Evolutionary conservation across 1,140 invertebrate species (phyloP), one percentile per base, ranked within the genome.

Genomic region (Drosophila lini): DNA sequence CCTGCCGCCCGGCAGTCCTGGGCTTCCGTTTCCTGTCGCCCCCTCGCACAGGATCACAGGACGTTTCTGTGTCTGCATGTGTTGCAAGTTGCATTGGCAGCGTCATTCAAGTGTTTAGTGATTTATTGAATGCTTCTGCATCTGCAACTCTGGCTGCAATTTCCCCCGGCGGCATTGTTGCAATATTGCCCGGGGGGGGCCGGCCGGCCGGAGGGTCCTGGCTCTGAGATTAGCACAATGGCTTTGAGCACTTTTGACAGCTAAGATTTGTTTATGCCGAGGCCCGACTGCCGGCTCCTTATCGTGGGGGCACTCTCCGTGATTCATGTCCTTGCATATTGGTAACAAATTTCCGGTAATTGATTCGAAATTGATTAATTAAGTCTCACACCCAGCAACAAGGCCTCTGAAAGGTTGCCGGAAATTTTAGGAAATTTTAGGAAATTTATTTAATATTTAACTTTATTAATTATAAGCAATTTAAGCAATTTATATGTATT

Each of bases 91-190:
- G 80, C 84, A 89, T 89, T 89, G 84, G 84, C 84, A 89, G 84
- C 80, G 84, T 89, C 84, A 89, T 89, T 89, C 84, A 89, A 89
- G 81, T 89, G 89, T 89, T 91, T 85, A 91, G 88, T 91, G 89
- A 91, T 91, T 91, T 91, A 91, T 91, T 91, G 89, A 91, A 91
- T 91, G 81, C 75, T 28, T 7, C 53, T 63, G 50, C 67, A 53
- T 36, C 22, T 52, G 31, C 28, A 50, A 36, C 45, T 40, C 60
- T 60, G 61, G n/a, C 55, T 58, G 50, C 42, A 34, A 44, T 42
- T 59, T 58, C 61, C 55, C n/a, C 22, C 19, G 19, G 19, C 19
- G 22, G 52, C 61, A 58, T 57, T 57, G 60, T 57, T 59, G 41
- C 31, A 58, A 48, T 48, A 28, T 32, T 25, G 25, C 25, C 25